phyloP scores from a whole-genome alignment of 1,140 invertebrate genomes.

The Bemisia tabaci region DNA sequence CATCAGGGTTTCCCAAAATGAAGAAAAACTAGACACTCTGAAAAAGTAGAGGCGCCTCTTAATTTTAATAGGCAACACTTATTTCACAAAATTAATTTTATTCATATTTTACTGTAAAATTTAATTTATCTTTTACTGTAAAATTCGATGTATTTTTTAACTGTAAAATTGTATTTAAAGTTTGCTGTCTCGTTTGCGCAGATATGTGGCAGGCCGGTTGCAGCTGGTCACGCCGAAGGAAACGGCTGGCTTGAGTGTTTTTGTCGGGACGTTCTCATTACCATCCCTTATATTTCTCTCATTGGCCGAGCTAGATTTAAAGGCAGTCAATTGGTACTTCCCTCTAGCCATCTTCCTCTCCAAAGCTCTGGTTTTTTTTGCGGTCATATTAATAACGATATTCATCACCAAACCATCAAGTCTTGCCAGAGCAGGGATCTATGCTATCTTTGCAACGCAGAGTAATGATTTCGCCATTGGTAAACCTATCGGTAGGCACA shows the following conservation, averaged over 20 bases:
- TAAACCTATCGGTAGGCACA: constrained; percentile 75
- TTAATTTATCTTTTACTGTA: constrained; percentile 16
- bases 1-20: background rate
- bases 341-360: constrained; percentile 69
- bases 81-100: constrained; percentile 8
- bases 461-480: constrained; percentile 97
- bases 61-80: constrained; percentile 10
- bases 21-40: background rate
- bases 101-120: constrained; percentile 3
- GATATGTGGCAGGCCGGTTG: constrained; percentile 76
- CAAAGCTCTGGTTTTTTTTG: constrained; percentile 73
- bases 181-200: constrained; percentile 36
- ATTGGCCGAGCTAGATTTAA: constrained; percentile 71
- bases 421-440: constrained; percentile 71
- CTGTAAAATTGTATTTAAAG: background rate
- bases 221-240: constrained; percentile 71
- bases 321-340: constrained; percentile 78
- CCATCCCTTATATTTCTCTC: constrained; percentile 86
- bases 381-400: constrained; percentile 63
- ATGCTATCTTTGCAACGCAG: constrained; percentile 90
- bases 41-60: background rate
- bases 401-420: constrained; percentile 64
- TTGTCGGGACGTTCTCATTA: constrained; percentile 84
- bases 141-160: constrained; percentile 12
- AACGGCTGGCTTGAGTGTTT: constrained; percentile 81